Evolutionary conservation across 1,140 invertebrate species (phyloP).

Genomic region (Cherax destructor): DNA sequence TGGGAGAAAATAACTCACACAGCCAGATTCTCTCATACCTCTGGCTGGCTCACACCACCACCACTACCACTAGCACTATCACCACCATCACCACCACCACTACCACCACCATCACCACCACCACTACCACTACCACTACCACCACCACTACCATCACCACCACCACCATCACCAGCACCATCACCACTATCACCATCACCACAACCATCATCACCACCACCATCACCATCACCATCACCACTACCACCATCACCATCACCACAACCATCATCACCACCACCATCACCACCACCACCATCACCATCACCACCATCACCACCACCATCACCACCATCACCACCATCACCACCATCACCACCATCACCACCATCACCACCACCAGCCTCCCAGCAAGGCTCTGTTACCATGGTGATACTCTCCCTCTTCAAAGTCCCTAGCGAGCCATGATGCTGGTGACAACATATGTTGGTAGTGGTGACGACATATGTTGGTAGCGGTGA

Average conservation of each 20-base stretch:
- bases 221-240: background rate
- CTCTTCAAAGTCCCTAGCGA: no score
- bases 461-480: background rate
- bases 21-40: no score
- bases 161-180: no score
- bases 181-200: background rate
- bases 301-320: no score
- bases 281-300: no score
- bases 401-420: background rate
- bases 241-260: background rate
- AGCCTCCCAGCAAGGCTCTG: background rate
- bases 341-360: background rate
- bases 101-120: background rate
- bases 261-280: background rate
- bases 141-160: no score
- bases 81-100: no score
- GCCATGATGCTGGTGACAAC: background rate
- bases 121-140: background rate
- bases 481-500: background rate
- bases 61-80: no score
- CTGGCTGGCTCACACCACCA: no score
- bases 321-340: no score
- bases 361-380: background rate
- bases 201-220: background rate
- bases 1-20: no score